Evolutionary conservation across 2,113 vertebrate species (phyloP).

Genomic region (Vulpes vulpes): DNA sequence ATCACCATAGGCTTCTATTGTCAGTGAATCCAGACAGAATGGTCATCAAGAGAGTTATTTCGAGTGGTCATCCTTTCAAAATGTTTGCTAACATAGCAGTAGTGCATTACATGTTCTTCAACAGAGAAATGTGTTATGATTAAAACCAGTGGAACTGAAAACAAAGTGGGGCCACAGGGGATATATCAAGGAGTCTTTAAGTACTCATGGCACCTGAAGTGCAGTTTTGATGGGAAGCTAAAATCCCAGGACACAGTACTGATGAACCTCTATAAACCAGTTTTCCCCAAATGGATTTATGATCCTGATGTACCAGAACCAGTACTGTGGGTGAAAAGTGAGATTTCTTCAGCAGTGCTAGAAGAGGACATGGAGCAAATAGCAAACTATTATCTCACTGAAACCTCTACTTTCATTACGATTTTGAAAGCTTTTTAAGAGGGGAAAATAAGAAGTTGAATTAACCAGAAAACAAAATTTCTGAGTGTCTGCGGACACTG

Average conservation of each 20-base stretch:
- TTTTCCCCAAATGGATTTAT: conserved; percentile 96
- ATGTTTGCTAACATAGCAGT: conserved; percentile 95
- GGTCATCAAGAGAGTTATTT: conserved; percentile 94
- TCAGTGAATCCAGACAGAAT: conserved; percentile 94
- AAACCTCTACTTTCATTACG: not conserved
- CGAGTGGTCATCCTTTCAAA: conserved; percentile 98
- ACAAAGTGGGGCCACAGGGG: conserved; percentile 98
- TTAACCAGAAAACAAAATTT: conserved; percentile 25
- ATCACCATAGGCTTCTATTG: conserved; percentile 95
- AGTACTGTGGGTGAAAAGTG: conserved; percentile 90
- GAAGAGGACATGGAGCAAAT: conserved; percentile 74
- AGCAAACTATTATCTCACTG: not conserved
- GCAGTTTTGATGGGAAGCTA: conserved; percentile 96
- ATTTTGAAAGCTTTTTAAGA: conserved; percentile 42
- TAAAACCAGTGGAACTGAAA: conserved; percentile 97
- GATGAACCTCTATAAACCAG: conserved; percentile 96
- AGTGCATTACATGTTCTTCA: conserved; percentile 98
- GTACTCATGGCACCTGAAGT: conserved; percentile 99
- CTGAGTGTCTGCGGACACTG: not conserved
- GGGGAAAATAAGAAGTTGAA: not conserved
- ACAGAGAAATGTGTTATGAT: conserved; percentile 98
- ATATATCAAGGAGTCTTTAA: conserved; percentile 97
- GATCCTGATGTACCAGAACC: conserved; percentile 93
- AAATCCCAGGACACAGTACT: conserved; percentile 97
- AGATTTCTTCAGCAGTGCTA: conserved; percentile 71